These are phyloP conservation scores for Anser brachyrhynchus DNA, from an alignment of 2,113 vertebrate species.

Conservation along the genomic window DNA sequence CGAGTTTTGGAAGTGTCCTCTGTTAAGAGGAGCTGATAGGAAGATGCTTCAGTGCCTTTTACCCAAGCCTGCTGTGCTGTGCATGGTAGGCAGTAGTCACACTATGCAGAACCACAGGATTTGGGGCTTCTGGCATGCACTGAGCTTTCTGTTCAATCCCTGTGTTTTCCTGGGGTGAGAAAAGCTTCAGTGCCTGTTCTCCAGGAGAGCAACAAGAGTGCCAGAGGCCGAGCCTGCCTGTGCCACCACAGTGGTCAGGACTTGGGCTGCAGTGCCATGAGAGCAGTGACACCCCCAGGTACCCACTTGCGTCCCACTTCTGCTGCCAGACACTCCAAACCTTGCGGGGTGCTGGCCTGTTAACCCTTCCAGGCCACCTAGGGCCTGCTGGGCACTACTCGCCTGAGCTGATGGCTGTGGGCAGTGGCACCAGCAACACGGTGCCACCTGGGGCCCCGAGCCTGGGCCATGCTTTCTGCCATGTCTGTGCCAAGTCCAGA, in stretches of 20 bases:
- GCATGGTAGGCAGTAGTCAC: background rate
- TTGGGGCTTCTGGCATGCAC: rapidly evolving
- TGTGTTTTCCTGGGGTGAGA: background rate
- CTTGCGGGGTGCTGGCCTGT: too few species aligned
- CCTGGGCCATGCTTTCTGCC: too few species aligned
- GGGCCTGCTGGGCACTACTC: too few species aligned
- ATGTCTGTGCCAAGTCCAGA: too few species aligned
- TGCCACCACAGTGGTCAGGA: background rate
- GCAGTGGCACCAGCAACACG: too few species aligned
- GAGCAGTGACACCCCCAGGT: background rate
- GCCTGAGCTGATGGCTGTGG: too few species aligned
- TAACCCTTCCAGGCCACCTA: too few species aligned
- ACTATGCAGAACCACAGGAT: rapidly evolving
- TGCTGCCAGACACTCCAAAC: background rate
- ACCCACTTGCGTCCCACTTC: background rate
- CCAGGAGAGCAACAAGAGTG: background rate
- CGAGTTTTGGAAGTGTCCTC: background rate
- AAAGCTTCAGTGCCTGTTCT: rapidly evolving
- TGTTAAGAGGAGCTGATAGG: background rate
- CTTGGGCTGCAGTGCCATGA: background rate
- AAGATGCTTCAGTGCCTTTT: background rate
- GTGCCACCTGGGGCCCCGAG: too few species aligned
- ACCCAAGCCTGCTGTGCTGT: rapidly evolving
- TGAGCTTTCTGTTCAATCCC: rapidly evolving
- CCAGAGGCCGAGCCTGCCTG: background rate